A percentile compares a stretch with the other conserved stretches of the same genome.
Evolutionary conservation across 2,888 invertebrate species (phyloP).

Genomic region (Trachelus iudaicus): DNA sequence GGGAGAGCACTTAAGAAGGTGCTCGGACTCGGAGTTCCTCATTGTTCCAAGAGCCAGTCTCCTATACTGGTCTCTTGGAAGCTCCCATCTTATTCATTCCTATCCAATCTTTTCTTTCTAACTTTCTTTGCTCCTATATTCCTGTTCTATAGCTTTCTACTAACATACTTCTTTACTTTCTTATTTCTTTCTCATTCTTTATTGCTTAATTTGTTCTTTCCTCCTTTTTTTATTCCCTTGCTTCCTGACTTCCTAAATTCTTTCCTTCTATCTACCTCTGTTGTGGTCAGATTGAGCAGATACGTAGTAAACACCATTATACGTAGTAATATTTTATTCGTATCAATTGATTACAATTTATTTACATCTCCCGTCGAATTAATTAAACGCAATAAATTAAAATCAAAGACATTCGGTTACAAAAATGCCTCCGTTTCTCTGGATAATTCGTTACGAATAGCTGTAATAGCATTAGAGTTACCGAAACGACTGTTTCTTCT

Average conservation of each 20-base stretch:
- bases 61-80: background rate
- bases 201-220: too few relatives aligned
- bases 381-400: background rate
- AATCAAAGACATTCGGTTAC: background rate
- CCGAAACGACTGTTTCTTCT: background rate
- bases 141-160: too few relatives aligned
- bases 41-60: background rate
- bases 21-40: background rate
- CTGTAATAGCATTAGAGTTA: background rate
- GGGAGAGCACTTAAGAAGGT: too few relatives aligned
- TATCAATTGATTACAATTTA: background rate
- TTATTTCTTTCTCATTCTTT: too few relatives aligned
- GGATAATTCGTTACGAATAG: background rate
- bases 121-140: too few relatives aligned
- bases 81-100: background rate
- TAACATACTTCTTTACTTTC: too few relatives aligned
- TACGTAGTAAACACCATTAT: background rate
- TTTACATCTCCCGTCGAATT: background rate
- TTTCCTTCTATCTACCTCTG: too few relatives aligned
- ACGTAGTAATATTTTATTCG: background rate
- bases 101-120: background rate
- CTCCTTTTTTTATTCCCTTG: too few relatives aligned
- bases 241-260: too few relatives aligned
- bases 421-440: background rate
- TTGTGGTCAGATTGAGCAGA: too few relatives aligned